These are phyloP conservation scores for Paramormyrops hopkinsi DNA, from an alignment of 2,797 vertebrate species.

Conservation along the genomic window DNA sequence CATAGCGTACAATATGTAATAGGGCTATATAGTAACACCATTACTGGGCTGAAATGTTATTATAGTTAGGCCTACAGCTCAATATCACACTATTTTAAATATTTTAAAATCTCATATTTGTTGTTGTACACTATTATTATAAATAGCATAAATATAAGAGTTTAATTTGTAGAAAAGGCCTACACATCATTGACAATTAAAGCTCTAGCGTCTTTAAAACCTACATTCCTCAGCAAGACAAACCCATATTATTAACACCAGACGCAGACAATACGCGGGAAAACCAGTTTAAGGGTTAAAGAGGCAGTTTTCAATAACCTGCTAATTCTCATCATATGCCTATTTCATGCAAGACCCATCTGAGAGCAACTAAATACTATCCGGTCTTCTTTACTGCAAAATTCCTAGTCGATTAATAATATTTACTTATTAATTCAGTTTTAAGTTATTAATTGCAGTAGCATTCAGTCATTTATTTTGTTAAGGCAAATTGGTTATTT, in stretches of 20 bases:
- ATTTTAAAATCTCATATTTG: neutral
- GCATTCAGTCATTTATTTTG: neutral
- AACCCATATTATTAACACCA: neutral
- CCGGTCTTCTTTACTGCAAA: neutral
- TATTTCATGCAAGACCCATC: neutral
- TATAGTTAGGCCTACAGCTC: neutral
- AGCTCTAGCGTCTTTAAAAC: neutral
- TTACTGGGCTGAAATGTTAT: neutral
- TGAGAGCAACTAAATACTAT: neutral
- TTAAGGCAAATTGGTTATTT: neutral
- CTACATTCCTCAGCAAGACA: neutral
- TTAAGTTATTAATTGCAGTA: neutral
- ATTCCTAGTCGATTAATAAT: neutral
- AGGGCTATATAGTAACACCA: neutral
- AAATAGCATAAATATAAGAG: slow-evolving; percentile 80
- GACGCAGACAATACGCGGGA: neutral
- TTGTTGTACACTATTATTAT: slow-evolving; percentile 59
- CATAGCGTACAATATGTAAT: neutral
- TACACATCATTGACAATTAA: slow-evolving; percentile 26
- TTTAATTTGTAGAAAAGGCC: slow-evolving; percentile 73
- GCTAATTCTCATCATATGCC: neutral
- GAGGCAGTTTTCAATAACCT: neutral
- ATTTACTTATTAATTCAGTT: neutral
- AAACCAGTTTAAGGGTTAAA: neutral
- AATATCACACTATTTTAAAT: neutral